These are phyloP conservation scores for Meiosimyza platycephala DNA, from an alignment of 2,888 invertebrate genomes.

Conservation along the genomic window DNA sequence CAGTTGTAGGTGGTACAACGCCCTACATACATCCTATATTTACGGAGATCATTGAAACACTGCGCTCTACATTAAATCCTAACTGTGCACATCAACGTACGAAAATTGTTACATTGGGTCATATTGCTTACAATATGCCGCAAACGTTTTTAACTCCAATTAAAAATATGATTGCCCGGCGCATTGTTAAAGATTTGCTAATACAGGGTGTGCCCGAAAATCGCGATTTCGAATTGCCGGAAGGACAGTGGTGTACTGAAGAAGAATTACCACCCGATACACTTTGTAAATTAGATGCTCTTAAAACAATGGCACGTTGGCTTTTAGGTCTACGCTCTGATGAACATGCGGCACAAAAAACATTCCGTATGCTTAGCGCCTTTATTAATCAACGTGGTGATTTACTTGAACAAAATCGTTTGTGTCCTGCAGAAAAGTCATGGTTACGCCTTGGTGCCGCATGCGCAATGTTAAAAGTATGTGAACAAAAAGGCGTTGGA, in stretches of 20 bases:
- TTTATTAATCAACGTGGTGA: constrained; percentile 94
- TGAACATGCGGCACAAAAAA: constrained; percentile 89
- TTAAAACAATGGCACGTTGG: constrained; percentile 98
- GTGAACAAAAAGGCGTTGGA: constrained; percentile 95
- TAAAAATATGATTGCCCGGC: constrained; percentile 93
- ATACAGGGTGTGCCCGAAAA: constrained; percentile 80
- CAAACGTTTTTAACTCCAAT: constrained; percentile 90
- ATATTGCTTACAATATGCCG: constrained; percentile 92
- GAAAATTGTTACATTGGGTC: constrained; percentile 93
- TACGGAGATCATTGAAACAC: constrained; percentile 83
- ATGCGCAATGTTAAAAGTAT: constrained; percentile 95
- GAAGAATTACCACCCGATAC: constrained; percentile 91
- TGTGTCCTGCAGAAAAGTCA: constrained; percentile 90
- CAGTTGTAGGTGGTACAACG: constrained; percentile 29
- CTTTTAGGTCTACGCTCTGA: constrained; percentile 90
- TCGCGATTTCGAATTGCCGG: constrained; percentile 63
- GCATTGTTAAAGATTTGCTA: constrained; percentile 94
- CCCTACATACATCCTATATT: constrained; percentile 76
- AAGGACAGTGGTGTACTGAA: constrained; percentile 81
- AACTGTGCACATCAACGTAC: constrained; percentile 88
- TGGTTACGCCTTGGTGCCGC: constrained; percentile 93
- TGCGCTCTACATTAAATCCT: constrained; percentile 80
- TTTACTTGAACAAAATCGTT: constrained; percentile 78
- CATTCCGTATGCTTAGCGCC: constrained; percentile 93
- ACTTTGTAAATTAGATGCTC: constrained; percentile 90